These are phyloP conservation scores for Micromys minutus DNA, from an alignment of 2,113 vertebrate genomes.

Conservation along the genomic window DNA sequence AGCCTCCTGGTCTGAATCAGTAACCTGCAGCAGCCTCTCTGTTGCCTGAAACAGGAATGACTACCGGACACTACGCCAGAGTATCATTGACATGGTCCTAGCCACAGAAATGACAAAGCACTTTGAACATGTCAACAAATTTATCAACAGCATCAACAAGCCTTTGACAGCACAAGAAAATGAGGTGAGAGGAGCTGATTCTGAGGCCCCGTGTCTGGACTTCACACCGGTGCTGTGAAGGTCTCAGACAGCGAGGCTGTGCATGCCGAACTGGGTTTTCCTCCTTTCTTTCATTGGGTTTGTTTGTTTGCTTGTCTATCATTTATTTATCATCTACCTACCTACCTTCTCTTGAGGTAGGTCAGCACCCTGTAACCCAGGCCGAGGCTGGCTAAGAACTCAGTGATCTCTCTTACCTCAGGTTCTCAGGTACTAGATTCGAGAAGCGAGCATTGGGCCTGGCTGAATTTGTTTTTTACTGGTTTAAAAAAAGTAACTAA, in stretches of 20 bases:
- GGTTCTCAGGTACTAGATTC: neutral
- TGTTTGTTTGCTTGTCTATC: neutral
- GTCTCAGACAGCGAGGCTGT: no score
- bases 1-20: neutral
- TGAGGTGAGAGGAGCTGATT: conserved; percentile 87
- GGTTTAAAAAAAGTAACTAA: neutral
- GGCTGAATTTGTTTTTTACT: neutral
- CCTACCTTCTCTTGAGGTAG: neutral
- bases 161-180: conserved; percentile 93
- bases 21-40: neutral
- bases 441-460: neutral
- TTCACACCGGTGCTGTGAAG: neutral
- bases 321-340: neutral
- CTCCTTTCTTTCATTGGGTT: neutral
- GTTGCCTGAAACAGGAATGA: conserved; percentile 89
- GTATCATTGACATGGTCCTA: conserved; percentile 98
- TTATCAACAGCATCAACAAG: conserved; percentile 99
- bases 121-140: conserved; percentile 99
- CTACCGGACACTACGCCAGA: conserved; percentile 95
- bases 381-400: neutral
- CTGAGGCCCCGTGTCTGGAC: accelerated
- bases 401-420: neutral
- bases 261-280: neutral
- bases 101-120: conserved; percentile 99
- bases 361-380: neutral